phyloP scores from a whole-genome alignment of 30 jellyfish, hydroid and myxozoan species.

The Turritopsis dohrnii region DNA sequence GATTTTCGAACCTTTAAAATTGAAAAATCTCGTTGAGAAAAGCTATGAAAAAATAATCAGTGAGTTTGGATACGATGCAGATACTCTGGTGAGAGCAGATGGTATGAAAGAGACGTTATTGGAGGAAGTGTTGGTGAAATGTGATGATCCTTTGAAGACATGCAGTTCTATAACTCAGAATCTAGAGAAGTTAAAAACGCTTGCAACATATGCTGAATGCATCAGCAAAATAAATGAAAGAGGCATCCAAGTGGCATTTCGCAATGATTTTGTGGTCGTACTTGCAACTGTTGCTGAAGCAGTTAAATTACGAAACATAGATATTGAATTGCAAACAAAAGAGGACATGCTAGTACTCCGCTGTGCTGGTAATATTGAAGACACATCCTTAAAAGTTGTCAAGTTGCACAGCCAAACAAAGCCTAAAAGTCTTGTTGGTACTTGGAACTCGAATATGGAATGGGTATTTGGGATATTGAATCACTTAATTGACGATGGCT shows the following conservation, averaged over 20 bases:
- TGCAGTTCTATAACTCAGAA: not conserved
- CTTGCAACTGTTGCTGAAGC: not conserved
- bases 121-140: not conserved
- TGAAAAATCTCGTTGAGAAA: not conserved
- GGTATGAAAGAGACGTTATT: not conserved
- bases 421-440: not conserved
- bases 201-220: not conserved
- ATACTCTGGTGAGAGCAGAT: not conserved
- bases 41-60: not conserved
- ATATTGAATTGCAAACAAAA: not conserved
- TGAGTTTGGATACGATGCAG: not conserved
- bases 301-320: not conserved
- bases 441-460: not conserved
- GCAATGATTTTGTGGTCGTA: not conserved
- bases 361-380: not conserved
- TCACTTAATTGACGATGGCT: not conserved
- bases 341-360: not conserved
- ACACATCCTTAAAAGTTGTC: not conserved
- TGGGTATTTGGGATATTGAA: not conserved
- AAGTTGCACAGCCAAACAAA: not conserved
- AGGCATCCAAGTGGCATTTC: not conserved
- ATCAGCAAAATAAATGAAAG: not conserved
- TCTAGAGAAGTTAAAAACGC: not conserved
- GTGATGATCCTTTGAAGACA: not conserved
- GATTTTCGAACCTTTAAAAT: not conserved